Evolutionary conservation across 2,797 vertebrate species (phyloP), one percentile per base, ranked within the genome.

Genomic region (Octomys mimax): DNA sequence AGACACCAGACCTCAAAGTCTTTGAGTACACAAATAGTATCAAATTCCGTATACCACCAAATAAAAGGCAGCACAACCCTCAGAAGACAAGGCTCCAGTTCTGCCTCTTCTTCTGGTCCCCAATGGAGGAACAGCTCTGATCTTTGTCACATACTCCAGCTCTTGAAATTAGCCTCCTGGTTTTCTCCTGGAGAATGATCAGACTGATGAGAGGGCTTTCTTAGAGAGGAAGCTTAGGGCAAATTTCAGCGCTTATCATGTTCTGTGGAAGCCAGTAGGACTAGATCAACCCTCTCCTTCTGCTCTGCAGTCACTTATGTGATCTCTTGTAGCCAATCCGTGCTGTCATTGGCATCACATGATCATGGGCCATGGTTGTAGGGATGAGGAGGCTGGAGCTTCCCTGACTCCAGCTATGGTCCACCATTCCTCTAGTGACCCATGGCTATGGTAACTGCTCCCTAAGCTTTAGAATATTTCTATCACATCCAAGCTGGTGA

Each of bases 231-330:
- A 1, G 24, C 31, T 61, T 18, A 64, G 59, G 19, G 64, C 57
- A 31, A n/a, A 54, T 3, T n/a, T 28, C 5, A 5, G 18, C 22
- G 33, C 0, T 4, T 12, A 2, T 59, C 28, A 2, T 0, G 19
- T 59, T 66, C 2, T 57, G 36, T 9, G 21, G 89, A 71, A 82
- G 79, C 21, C 64, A 42, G 6, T 2, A 0, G 26, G 84, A 18
- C 26, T 49, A 19, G 46, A 0, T 18, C 28, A 21, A 26, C 24
- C 36, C 33, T 59, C 39, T 92, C 61, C 4, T 14, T 24, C 46
- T 6, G 18, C 11, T 81, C n/a, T 49, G 57, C 61, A 66, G 46
- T 39, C 7, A 9, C 36, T 6, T 1, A 5, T 4, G 28, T 46
- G 89, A 39, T 22, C 52, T 1, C 12, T 6, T 1, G 10, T 8